Percentiles rank a stretch among this genome's conserved stretches.
These are phyloP conservation scores for Enteromius thamalakanensis DNA, from an alignment of 2,797 vertebrate genomes.

Conservation along the genomic window DNA sequence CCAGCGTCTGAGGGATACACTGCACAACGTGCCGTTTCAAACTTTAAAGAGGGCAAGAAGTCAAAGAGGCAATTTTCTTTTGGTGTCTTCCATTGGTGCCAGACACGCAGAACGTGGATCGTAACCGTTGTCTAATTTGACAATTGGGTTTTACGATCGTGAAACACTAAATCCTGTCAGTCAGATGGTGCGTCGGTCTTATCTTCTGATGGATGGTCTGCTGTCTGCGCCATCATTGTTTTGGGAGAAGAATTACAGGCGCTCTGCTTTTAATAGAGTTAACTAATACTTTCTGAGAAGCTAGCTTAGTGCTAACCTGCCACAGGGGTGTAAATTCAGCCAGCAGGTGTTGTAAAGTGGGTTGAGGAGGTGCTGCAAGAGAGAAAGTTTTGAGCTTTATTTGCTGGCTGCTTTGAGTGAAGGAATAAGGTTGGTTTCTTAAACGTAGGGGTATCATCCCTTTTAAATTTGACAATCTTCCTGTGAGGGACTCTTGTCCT, in stretches of 20 bases:
- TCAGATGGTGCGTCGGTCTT: neutral
- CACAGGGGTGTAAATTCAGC: slow-evolving; percentile 49
- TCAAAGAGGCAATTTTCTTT: slow-evolving; percentile 30
- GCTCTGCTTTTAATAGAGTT: slow-evolving; percentile 52
- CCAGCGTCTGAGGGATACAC: slow-evolving; percentile 2
- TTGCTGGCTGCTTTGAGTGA: slow-evolving; percentile 15
- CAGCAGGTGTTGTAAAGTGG: slow-evolving; percentile 37
- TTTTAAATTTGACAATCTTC: neutral
- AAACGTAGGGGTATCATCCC: neutral
- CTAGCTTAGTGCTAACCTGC: slow-evolving; percentile 49
- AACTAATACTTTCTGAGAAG: slow-evolving; percentile 53
- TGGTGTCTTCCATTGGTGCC: neutral
- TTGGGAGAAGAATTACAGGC: slow-evolving; percentile 42
- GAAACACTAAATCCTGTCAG: slow-evolving; percentile 43
- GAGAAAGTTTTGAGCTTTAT: slow-evolving; percentile 21
- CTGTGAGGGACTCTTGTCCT: neutral
- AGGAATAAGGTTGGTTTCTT: neutral
- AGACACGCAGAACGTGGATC: slow-evolving; percentile 30
- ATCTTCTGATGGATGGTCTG: slow-evolving; percentile 38
- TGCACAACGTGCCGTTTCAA: neutral
- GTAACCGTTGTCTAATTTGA: slow-evolving; percentile 46
- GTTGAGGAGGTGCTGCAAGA: neutral
- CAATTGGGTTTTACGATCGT: slow-evolving; percentile 42
- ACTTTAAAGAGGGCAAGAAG: slow-evolving; percentile 21
- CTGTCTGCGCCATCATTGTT: slow-evolving; percentile 49